A percentile compares a stretch with the other conserved stretches of the same genome.
Conservation (phyloP, 2,888 invertebrate genomes). For the Leptogaster cylindrica region DNA sequence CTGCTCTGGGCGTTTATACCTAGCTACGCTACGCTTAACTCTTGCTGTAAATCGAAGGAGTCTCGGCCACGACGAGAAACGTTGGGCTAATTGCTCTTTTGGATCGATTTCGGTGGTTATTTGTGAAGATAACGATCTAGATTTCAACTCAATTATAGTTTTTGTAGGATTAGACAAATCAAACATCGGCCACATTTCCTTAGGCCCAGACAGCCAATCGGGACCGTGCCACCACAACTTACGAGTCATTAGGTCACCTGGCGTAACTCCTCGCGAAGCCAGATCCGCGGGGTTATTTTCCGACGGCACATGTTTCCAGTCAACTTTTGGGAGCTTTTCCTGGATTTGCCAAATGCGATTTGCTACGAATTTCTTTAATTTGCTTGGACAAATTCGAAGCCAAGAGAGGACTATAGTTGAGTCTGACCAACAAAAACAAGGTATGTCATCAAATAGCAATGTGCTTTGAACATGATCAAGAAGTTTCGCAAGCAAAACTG, state of each 20-base stretch:
- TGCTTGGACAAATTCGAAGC: not conserved
- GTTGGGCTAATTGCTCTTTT: not conserved
- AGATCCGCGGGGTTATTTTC: slow-evolving; percentile 7
- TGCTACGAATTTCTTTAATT: slow-evolving; percentile 6
- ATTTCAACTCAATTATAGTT: not conserved
- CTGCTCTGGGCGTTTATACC: too few relatives aligned
- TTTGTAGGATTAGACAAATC: not conserved
- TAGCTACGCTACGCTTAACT: not conserved
- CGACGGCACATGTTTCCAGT: not conserved
- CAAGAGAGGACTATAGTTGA: slow-evolving; percentile 1
- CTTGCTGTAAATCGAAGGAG: not conserved
- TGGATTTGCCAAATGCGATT: not conserved
- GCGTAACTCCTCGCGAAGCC: not conserved
- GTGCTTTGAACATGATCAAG: not conserved
- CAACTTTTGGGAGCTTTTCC: not conserved
- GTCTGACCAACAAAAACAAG: slow-evolving; percentile 8
- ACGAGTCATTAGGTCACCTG: not conserved
- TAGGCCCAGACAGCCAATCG: not conserved
- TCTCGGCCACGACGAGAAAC: not conserved
- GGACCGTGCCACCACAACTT: slow-evolving; percentile 2
- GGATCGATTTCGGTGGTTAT: not conserved
- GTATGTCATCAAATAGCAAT: not conserved
- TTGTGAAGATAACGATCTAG: not conserved
- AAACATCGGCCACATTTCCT: not conserved
- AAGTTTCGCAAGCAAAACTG: not conserved